phyloP scores from a whole-genome alignment of 2,113 vertebrate genomes.

The Cranoglanis bouderius region DNA sequence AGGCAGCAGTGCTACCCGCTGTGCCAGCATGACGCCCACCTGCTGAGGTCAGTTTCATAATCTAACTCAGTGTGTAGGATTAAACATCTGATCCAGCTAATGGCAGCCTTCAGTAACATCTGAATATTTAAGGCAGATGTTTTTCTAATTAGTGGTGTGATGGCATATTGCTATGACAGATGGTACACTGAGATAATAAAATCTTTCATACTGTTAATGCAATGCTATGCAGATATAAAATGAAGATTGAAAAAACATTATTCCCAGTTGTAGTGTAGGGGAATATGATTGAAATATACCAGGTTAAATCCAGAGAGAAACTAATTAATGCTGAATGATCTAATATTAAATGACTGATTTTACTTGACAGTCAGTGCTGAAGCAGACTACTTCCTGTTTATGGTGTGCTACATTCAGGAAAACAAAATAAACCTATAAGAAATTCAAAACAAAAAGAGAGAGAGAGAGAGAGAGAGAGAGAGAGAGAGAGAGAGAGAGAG shows the following conservation, averaged over 20 bases:
- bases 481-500: too few species aligned
- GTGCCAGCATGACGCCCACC: background rate
- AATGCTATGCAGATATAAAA: background rate
- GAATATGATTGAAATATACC: background rate
- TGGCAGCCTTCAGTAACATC: background rate
- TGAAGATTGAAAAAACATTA: background rate
- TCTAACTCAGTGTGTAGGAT: background rate
- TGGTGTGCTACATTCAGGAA: background rate
- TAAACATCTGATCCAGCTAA: constrained; percentile 2
- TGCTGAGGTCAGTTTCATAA: background rate
- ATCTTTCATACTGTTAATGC: background rate
- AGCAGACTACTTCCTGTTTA: background rate
- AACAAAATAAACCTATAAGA: background rate
- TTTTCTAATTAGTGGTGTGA: background rate
- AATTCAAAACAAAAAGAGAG: too few species aligned
- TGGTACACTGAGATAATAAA: background rate
- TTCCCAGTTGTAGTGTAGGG: background rate
- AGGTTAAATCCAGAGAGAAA: background rate
- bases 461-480: too few species aligned
- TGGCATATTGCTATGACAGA: background rate
- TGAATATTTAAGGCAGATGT: constrained; percentile 12
- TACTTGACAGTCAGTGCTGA: background rate
- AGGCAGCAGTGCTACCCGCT: background rate
- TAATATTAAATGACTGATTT: background rate
- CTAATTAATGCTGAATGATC: background rate